Percentiles rank a stretch among this genome's conserved stretches.
These are phyloP conservation scores for Carlito syrichta DNA, from an alignment of 2,113 vertebrate species.

Conservation along the genomic window DNA sequence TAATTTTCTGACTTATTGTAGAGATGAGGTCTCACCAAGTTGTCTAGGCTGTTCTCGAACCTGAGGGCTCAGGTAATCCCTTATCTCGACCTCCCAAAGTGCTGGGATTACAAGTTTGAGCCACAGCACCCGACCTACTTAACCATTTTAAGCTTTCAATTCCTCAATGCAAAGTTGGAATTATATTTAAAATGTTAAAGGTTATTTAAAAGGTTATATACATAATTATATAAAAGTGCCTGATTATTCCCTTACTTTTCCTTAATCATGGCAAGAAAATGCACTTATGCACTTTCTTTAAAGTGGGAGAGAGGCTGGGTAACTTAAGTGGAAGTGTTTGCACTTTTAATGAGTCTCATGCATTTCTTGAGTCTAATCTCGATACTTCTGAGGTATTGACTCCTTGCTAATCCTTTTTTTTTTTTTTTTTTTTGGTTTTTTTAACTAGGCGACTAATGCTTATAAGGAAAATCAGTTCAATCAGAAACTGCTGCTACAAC, in stretches of 20 bases:
- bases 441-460: neutral
- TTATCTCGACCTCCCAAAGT: too few relatives aligned
- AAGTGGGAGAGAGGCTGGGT: neutral
- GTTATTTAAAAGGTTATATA: conserved; percentile 23
- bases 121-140: too few relatives aligned
- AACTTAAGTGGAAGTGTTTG: neutral
- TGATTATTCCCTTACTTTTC: neutral
- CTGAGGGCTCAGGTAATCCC: too few relatives aligned
- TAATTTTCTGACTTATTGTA: too few relatives aligned
- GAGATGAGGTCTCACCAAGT: too few relatives aligned
- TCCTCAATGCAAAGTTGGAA: neutral
- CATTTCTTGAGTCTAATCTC: neutral
- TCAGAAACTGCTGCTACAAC: neutral
- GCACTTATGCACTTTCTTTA: neutral
- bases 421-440: too few relatives aligned
- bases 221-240: neutral
- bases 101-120: too few relatives aligned
- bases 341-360: neutral
- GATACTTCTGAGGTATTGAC: neutral
- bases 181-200: neutral
- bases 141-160: neutral
- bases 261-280: neutral
- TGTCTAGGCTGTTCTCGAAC: too few relatives aligned
- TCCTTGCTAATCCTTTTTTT: too few relatives aligned
- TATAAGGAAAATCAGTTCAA: neutral